A percentile compares a stretch with the other conserved stretches of the same genome.
phyloP scores from a whole-genome alignment of 2,797 vertebrate genomes.

The Parauchenoglanis ngamensis region DNA sequence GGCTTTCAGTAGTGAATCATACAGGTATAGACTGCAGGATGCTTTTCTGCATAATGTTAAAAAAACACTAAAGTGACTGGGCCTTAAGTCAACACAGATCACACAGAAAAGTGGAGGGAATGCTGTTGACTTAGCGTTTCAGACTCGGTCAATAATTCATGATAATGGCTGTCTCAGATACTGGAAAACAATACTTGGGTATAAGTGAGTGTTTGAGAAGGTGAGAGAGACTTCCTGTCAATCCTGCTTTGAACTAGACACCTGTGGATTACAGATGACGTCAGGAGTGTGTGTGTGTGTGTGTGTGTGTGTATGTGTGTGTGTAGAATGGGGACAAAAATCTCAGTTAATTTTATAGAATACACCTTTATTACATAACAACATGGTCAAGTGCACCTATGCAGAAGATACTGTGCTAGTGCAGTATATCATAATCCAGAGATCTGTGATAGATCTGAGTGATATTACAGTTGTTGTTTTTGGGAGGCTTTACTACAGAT shows the following conservation, averaged over 20 bases:
- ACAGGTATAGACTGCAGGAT: neutral
- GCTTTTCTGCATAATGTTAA: neutral
- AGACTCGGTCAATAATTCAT: constrained; percentile 20
- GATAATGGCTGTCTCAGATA: neutral
- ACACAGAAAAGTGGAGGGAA: neutral
- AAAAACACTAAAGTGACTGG: neutral
- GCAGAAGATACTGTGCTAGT: too few species aligned
- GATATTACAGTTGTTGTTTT: too few species aligned
- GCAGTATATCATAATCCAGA: too few species aligned
- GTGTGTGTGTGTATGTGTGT: too few species aligned
- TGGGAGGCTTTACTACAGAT: too few species aligned
- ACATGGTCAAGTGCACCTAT: too few species aligned
- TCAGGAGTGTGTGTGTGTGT: neutral
- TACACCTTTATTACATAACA: too few species aligned
- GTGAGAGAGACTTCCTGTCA: constrained; percentile 3
- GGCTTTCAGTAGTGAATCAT: neutral
- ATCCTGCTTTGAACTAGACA: neutral
- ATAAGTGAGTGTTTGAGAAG: neutral
- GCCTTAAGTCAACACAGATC: neutral
- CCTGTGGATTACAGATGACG: constrained; percentile 6
- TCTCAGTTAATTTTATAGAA: too few species aligned
- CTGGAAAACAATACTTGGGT: neutral
- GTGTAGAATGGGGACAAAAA: too few species aligned
- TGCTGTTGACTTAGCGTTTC: neutral
- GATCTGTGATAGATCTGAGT: too few species aligned